Evolutionary conservation across 37 sponge, comb jelly and placozoan genomes (phyloP).

Genomic region (Dysidea cf. avara): DNA sequence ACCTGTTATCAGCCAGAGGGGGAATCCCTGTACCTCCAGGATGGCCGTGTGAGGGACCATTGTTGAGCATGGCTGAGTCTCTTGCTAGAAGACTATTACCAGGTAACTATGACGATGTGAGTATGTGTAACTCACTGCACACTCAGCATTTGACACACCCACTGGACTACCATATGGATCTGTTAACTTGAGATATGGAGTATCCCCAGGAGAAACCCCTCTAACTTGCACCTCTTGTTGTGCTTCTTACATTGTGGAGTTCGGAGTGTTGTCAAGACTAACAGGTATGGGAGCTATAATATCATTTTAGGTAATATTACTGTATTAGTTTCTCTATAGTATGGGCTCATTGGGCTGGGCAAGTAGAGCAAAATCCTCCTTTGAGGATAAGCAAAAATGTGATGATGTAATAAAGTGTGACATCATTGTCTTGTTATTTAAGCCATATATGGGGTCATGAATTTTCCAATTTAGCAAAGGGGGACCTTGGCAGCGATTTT

Average conservation of each 20-base stretch:
- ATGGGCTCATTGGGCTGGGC: background rate
- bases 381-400: too few relatives aligned
- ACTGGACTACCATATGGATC: conserved; percentile 81
- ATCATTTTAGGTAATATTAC: background rate
- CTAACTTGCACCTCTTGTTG: conserved; percentile 72
- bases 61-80: conserved; percentile 66
- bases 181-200: conserved; percentile 62
- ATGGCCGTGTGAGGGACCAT: conserved; percentile 83
- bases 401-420: too few relatives aligned
- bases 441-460: too few relatives aligned
- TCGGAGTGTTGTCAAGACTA: conserved; percentile 68
- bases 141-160: conserved; percentile 63
- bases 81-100: conserved; percentile 68
- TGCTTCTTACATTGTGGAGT: conserved; percentile 66
- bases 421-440: too few relatives aligned
- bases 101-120: conserved; percentile 1
- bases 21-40: conserved; percentile 41
- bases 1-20: conserved; percentile 48
- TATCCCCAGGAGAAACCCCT: conserved; percentile 57
- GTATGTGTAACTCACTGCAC: background rate
- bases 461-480: too few relatives aligned
- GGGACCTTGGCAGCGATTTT: too few relatives aligned
- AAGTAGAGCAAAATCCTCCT: too few relatives aligned
- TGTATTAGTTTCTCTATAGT: background rate
- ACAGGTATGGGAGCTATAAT: conserved; percentile 34